These are phyloP conservation scores for Spicauda simplicius DNA, from an alignment of 2,888 invertebrate species.

Conservation along the genomic window DNA sequence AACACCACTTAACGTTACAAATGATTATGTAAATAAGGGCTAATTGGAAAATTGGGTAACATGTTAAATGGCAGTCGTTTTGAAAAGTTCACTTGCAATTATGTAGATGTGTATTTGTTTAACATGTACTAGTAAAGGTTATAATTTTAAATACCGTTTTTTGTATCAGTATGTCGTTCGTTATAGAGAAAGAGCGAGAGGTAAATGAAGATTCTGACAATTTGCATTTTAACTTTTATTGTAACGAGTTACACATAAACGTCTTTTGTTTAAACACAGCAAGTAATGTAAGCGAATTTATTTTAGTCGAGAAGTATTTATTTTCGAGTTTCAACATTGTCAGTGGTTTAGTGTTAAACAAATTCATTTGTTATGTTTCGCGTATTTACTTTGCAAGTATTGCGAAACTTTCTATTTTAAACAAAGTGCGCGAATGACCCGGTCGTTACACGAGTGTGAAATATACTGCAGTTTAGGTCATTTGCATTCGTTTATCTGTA, in stretches of 20 bases:
- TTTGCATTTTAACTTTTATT: too few species aligned
- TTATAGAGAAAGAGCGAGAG: too few species aligned
- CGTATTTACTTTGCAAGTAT: conserved; percentile 5
- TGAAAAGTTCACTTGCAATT: conserved; percentile 7
- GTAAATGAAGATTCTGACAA: too few species aligned
- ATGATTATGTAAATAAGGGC: conserved; percentile 24
- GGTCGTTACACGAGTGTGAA: conserved; percentile 4
- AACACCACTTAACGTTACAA: conserved; percentile 8
- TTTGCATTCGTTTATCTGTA: not conserved
- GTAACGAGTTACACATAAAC: too few species aligned
- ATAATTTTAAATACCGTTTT: too few species aligned
- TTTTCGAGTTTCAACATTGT: conserved; percentile 17
- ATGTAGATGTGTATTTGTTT: too few species aligned
- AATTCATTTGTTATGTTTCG: conserved; percentile 16
- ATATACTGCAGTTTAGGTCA: conserved; percentile 7
- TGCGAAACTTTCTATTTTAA: conserved; percentile 31
- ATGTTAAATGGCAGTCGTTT: conserved; percentile 19
- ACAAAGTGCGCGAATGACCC: conserved; percentile 12
- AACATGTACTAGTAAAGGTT: too few species aligned
- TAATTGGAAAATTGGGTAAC: conserved; percentile 15
- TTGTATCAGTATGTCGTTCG: too few species aligned
- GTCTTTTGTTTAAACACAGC: too few species aligned
- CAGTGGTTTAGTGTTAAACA: conserved; percentile 12
- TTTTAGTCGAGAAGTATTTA: conserved; percentile 2
- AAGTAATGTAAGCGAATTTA: too few species aligned